Conservation (phyloP, 2,888 invertebrate genomes). For the Stictocephala bisonia region DNA sequence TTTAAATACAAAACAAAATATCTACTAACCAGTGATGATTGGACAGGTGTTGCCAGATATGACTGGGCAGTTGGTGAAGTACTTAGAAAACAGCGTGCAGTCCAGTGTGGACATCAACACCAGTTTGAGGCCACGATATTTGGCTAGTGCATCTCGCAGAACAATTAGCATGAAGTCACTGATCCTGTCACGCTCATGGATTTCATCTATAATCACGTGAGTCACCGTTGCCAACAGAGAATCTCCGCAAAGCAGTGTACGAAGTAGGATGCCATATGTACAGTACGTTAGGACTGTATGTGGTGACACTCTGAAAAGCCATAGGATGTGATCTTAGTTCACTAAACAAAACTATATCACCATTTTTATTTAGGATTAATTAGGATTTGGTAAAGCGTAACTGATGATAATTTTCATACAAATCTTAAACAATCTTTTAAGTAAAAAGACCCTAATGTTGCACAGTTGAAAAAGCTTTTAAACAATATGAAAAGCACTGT, state of each 20-base stretch:
- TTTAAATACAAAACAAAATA: conserved; percentile 15
- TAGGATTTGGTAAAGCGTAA: too few species aligned
- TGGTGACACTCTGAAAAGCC: conserved; percentile 78
- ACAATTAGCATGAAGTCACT: conserved; percentile 93
- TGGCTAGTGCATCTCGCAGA: conserved; percentile 78
- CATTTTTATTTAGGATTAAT: too few species aligned
- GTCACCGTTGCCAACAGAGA: conserved; percentile 77
- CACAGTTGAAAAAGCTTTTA: background rate
- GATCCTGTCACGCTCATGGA: conserved; percentile 94
- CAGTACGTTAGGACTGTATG: conserved; percentile 89
- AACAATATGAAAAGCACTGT: background rate
- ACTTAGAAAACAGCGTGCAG: conserved; percentile 81
- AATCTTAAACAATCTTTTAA: too few species aligned
- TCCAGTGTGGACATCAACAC: conserved; percentile 96
- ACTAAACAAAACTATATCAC: too few species aligned
- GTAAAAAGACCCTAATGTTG: conserved; percentile 4
- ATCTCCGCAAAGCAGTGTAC: conserved; percentile 87
- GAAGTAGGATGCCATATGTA: conserved; percentile 89
- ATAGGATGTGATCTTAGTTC: too few species aligned
- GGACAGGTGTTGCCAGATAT: conserved; percentile 64
- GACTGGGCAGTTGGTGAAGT: conserved; percentile 85
- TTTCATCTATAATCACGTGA: conserved; percentile 92
- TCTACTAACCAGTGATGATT: conserved; percentile 11
- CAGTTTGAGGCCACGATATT: conserved; percentile 79
- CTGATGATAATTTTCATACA: too few species aligned